Evolutionary conservation across 2,113 vertebrate species (phyloP), one percentile per base, ranked within the genome.

Genomic region (Erythrolamprus reginae): DNA sequence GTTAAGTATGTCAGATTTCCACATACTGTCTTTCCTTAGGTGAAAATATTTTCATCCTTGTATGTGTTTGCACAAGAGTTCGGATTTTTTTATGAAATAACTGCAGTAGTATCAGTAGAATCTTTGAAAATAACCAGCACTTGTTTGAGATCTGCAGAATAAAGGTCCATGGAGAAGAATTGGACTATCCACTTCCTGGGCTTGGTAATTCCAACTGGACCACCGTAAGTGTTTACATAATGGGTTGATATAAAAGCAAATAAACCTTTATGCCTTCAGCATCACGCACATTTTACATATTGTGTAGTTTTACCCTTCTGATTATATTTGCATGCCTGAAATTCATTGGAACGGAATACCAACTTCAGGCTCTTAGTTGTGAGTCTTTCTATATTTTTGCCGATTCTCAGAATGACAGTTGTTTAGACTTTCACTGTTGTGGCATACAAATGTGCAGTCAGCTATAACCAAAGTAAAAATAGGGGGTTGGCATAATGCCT

Each of bases 341-440:
- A 58, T 61, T 10, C 58, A 61, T 17, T 89, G 52, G 28, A 38
- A 10, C 3, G 52, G 26, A 77, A 77, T 42, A 42, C 70, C 70
- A 77, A 23, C 70, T 42, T 38, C 70, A 77, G 53, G n/a, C 61
- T 52, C 12, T 2, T 55, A 45, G 38, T 47, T 83, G n/a, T 56
- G 48, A 58, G 65, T 86, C n/a, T 26, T 70, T 24, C 26, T 42
- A 26, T 55, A 15, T 88, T 70, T 85, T 45, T 17, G 87, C 50
- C 24, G 0, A n/a, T 70, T 70, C 52, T 85, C 28, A 13, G n/a
- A 89, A 50, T 82, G 45, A 82, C 58, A 50, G 26, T 24, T 52
- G 51, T 21, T 53, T 89, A 87, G 89, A 91, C 90, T 86, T 58
- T 51, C 86, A 90, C 24, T 52, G 89, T 84, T 91, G 52, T n/a